These are phyloP conservation scores for Sternotherus odoratus DNA, from an alignment of 2,797 vertebrate species.

Conservation along the genomic window DNA sequence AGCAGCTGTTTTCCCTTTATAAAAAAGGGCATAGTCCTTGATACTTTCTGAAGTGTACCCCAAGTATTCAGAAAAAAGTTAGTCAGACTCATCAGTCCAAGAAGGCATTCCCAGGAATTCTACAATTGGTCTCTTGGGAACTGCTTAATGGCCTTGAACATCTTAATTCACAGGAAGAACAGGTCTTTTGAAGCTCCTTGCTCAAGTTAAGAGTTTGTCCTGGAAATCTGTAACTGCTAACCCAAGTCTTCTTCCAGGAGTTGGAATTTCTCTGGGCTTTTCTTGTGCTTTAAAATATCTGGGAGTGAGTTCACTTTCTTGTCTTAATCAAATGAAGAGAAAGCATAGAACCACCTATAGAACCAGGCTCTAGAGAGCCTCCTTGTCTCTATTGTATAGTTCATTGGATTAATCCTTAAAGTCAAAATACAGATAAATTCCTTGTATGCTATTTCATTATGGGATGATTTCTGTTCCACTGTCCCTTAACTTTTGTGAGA, in stretches of 20 bases:
- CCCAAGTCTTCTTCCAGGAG: background rate
- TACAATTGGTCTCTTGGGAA: background rate
- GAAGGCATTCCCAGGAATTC: background rate
- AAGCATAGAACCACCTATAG: accelerated
- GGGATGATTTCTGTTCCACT: background rate
- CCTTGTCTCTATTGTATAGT: background rate
- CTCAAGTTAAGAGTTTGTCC: accelerated
- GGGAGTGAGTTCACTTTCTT: accelerated
- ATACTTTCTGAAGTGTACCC: background rate
- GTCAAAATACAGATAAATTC: background rate
- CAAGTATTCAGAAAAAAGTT: background rate
- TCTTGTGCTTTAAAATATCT: background rate
- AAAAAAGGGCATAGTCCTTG: background rate
- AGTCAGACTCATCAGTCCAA: background rate
- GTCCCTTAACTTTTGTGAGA: background rate
- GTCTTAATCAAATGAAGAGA: background rate
- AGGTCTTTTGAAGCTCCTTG: background rate
- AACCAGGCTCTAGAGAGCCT: background rate
- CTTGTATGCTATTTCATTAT: background rate
- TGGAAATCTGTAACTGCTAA: background rate
- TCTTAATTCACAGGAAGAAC: background rate
- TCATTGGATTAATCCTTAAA: background rate
- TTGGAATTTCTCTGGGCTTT: background rate
- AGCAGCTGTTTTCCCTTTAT: background rate
- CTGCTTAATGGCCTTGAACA: accelerated